Percentiles rank a stretch among this genome's conserved stretches.
phyloP scores from a whole-genome alignment of 2,113 vertebrate species.

The Amia ocellicauda region DNA sequence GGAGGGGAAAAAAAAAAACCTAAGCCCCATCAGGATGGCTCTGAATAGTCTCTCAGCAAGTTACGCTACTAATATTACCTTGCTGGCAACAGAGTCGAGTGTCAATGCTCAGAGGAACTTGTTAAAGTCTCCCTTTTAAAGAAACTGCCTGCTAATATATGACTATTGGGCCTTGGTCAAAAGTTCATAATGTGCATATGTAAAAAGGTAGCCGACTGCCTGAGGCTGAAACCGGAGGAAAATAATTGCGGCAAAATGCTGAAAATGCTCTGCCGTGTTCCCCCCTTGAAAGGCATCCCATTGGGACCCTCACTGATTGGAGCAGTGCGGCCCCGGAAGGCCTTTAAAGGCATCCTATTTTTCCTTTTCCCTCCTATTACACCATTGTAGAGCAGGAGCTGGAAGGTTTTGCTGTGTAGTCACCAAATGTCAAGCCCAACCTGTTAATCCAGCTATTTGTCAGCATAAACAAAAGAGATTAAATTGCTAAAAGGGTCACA shows the following conservation, averaged over 20 bases:
- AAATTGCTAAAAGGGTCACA: not conserved
- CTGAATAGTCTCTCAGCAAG: slow-evolving; percentile 78
- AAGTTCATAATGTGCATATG: slow-evolving; percentile 99
- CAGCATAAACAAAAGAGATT: slow-evolving; percentile 1
- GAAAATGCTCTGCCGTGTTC: slow-evolving; percentile 80
- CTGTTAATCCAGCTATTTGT: slow-evolving; percentile 12
- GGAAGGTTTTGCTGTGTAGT: slow-evolving; percentile 6
- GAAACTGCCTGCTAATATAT: slow-evolving; percentile 79
- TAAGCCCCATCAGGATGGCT: slow-evolving; percentile 76
- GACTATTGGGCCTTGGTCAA: slow-evolving; percentile 87
- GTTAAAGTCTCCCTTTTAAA: slow-evolving; percentile 84
- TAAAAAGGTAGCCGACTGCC: slow-evolving; percentile 98
- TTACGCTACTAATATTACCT: slow-evolving; percentile 80
- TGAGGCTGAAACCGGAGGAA: slow-evolving; percentile 91
- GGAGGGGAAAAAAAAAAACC: slow-evolving; percentile 47
- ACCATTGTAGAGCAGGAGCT: not conserved
- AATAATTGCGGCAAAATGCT: slow-evolving; percentile 98
- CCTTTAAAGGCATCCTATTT: slow-evolving; percentile 38
- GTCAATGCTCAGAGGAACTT: slow-evolving; percentile 94
- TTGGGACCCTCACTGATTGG: slow-evolving; percentile 68
- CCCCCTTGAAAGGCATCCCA: slow-evolving; percentile 72
- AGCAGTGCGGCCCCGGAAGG: slow-evolving; percentile 67
- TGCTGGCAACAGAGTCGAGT: slow-evolving; percentile 71
- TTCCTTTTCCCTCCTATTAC: not conserved
- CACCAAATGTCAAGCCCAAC: slow-evolving; percentile 44